Evolutionary conservation across 2,797 vertebrate species (phyloP), one percentile per base, ranked within the genome.

Genomic region (Balearica regulorum): DNA sequence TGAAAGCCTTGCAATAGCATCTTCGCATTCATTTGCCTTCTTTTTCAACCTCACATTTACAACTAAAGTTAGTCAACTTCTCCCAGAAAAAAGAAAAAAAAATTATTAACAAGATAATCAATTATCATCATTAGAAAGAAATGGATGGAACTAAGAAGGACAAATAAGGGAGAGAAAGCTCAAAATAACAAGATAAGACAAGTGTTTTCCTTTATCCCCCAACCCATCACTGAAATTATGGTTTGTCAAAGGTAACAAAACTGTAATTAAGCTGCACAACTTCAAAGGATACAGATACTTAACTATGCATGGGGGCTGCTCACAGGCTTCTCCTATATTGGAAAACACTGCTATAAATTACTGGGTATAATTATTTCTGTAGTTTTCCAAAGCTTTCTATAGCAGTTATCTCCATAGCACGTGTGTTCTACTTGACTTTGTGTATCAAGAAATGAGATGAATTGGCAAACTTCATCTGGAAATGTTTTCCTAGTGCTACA

Each of bases 241-340:
- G 88, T 95, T 90, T 96, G 83, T 89, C 95, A 97, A 93, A 93
- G 78, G 75, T 79, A 89, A 85, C 72, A 86, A 94, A 96, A 94
- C 81, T 82, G 75, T 94, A 95, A 96, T 94, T 96, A 96, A 89
- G 24, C 70, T 83, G 60, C 77, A 92, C 28, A 80, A 44, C 82
- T 87, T 94, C 85, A 94, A 94, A 95, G 61, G 84, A 87, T 85
- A 95, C 49, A 90, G 96, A 82, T 84, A 89, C 37, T 90, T 95
- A 94, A 87, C 86, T 73, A 77, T 82, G 62, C 86, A 95, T 43
- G 46, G 92, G 66, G 64, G 82, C 78, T 93, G 78, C 57, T 94
- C 87, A 48, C 44, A 80, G 68, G 78, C 68, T 92, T 39, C 87
- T 89, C 68, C 78, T 71, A 1, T 79, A 87, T 46, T 11, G 46